Base-by-base conservation (phyloP, 2,113 vertebrate genomes). In the Probosciger aterrimus region DNA sequence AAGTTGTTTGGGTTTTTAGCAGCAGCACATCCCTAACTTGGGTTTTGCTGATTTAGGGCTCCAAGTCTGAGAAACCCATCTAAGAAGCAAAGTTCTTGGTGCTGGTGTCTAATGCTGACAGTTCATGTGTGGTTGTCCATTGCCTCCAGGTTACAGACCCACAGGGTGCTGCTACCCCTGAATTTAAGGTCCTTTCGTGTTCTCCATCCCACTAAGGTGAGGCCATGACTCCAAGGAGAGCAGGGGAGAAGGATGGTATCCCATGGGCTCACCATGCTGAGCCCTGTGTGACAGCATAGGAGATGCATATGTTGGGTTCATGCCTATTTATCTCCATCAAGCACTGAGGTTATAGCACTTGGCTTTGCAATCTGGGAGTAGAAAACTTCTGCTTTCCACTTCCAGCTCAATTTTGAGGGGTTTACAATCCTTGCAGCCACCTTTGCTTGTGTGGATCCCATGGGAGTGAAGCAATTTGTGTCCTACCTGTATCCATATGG, bases 401-500 rank as follows among this genome's bases (percentile, higher is more conserved):
- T 67, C 50, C 25, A 49, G 0, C 31, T 59, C 18, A 37, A 13
- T 70, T 46, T 44, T 27, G n/a, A 59, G 74, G 19, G 1, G 2
- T 68, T 89, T 89, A 47, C 11, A 8, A 37, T 44, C 31, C 47
- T 93, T 30, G 39, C 46, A 43, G 62, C 22, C n/a, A 18, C 37
- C 5, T 47, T 47, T 52, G 22, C 41, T 74, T 35, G 15, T 46
- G 46, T 24, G 1, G 2, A 0, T 52, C 9, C 35, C 3, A 2
- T 12, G 17, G 62, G 27, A 43, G 19, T 17, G 47, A 80, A 76
- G 63, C 20, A 12, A 9, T 55, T 86, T 64, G 35, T 88, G 79
- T 88, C 47, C 28, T 4, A 1, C 47, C 28, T 4, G 1, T 71
- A 22, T 31, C 41, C 1, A 0, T 8, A 4, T 25, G 23, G n/a